Conservation (phyloP, 1,140 invertebrate genomes). For the Phortica variegata region DNA sequence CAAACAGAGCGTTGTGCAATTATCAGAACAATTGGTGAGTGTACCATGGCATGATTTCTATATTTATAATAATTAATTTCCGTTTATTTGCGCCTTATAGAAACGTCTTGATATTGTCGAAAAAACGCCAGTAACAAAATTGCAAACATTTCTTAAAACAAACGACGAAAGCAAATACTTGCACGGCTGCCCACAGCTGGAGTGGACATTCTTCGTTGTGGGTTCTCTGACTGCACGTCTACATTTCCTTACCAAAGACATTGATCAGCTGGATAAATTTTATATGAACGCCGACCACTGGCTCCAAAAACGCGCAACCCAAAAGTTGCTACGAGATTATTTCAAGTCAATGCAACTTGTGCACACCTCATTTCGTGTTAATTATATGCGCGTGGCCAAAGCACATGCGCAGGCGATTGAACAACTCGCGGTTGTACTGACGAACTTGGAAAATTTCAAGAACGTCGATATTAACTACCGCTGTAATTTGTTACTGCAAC, state of each 20-base stretch:
- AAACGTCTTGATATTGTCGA: too few relatives aligned
- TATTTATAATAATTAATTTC: neutral
- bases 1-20: too few relatives aligned
- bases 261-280: constrained; percentile 34
- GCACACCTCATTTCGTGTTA: constrained; percentile 20
- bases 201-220: constrained; percentile 28
- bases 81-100: too few relatives aligned
- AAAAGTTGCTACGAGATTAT: too few relatives aligned
- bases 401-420: constrained; percentile 20
- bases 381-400: constrained; percentile 24
- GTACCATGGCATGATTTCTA: constrained; percentile 5
- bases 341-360: constrained; percentile 25
- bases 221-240: constrained; percentile 41
- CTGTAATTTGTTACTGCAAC: constrained; percentile 29
- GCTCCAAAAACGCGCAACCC: constrained; percentile 6
- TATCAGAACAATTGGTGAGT: constrained; percentile 1
- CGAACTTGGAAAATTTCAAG: neutral
- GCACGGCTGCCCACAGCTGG: constrained; percentile 25
- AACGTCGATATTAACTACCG: constrained; percentile 27
- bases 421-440: constrained; percentile 11
- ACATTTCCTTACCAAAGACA: constrained; percentile 28
- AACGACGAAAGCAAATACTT: neutral
- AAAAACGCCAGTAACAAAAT: too few relatives aligned
- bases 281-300: constrained; percentile 27
- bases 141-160: constrained; percentile 1